Base-by-base conservation (phyloP, 2,797 vertebrate species). In the Protosalanx chinensis region DNA sequence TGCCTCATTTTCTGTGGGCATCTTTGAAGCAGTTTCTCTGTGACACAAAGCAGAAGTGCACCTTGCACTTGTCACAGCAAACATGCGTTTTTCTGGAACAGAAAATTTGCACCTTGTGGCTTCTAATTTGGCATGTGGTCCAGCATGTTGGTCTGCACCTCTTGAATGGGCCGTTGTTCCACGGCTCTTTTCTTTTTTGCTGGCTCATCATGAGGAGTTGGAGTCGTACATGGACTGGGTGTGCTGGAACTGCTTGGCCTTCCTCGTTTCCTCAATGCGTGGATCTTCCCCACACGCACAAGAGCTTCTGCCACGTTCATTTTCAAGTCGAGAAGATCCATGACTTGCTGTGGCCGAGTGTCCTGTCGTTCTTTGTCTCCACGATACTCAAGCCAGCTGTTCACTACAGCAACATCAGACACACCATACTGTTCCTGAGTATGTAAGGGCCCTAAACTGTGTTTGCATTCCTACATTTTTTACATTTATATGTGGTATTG, bases 311-410 rank as follows among this genome's bases (percentile, higher is more conserved):
- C 51, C 3, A 53, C 51, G 2, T 53, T 53, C 51, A 53, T 53
- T 53, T 53, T 53, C 0, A 53, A 53, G 12, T 53, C 51, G 2
- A 53, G 51, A 3, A 53, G 51, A 53, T 53, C 51, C 51, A 53
- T 53, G 51, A 65, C 16, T 35, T 46, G 13, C 63, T 46, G 63
- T 65, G 63, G 63, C 63, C 37, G 63, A 46, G 63, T 65, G 61
- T 13, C 61, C 29, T 63, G 61, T 18, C 32, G 32, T 33, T 33
- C 32, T 33, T 33, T 33, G 2, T 33, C 32, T 33, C 32, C 2
- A 2, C 32, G 32, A 53, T 53, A 53, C 51, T 53, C 51, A 2
- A 53, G 51, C 51, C 51, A 53, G 18, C 51, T 53, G 18, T 53
- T 53, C 51, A 53, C 51, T 53, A 53, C 51, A 53, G 51, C 51